phyloP scores from a whole-genome alignment of 23 tunicate genomes.

The Styela clava region DNA sequence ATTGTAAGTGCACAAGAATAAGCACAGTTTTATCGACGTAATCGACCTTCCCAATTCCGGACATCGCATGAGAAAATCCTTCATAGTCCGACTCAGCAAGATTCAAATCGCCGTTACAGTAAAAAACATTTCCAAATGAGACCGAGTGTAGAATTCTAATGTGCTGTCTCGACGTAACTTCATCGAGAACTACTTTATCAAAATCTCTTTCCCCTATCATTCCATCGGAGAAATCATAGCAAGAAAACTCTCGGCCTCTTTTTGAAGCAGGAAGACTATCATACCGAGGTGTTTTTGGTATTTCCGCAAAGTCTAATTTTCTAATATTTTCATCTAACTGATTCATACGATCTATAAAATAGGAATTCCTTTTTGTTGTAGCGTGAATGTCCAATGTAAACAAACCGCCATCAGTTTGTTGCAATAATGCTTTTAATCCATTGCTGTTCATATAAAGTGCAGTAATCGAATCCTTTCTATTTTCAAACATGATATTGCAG shows the following conservation, averaged over 20 bases:
- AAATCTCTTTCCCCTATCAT: too few species aligned
- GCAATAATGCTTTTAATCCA: not conserved
- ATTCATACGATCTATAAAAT: not conserved
- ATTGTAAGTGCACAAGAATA: too few species aligned
- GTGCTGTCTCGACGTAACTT: too few species aligned
- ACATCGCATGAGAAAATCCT: too few species aligned
- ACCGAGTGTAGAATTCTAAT: too few species aligned
- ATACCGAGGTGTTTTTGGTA: not conserved
- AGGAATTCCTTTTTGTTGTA: not conserved
- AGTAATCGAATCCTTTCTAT: not conserved
- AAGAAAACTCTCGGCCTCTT: conserved; percentile 34
- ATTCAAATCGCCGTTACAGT: too few species aligned
- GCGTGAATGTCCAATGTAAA: not conserved
- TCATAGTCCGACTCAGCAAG: too few species aligned
- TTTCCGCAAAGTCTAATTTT: not conserved
- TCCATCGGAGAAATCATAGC: conserved; percentile 37
- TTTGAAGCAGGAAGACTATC: conserved; percentile 34
- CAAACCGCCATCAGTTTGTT: not conserved
- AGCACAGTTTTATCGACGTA: too few species aligned
- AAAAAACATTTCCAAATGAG: too few species aligned
- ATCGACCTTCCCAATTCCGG: too few species aligned
- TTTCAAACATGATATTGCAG: too few species aligned
- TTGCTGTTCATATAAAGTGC: not conserved
- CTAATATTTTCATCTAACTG: not conserved
- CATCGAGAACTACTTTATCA: too few species aligned